Evolutionary conservation across 1,140 invertebrate genomes (phyloP).

Genomic region (Pseudomyrmex cubaensis): DNA sequence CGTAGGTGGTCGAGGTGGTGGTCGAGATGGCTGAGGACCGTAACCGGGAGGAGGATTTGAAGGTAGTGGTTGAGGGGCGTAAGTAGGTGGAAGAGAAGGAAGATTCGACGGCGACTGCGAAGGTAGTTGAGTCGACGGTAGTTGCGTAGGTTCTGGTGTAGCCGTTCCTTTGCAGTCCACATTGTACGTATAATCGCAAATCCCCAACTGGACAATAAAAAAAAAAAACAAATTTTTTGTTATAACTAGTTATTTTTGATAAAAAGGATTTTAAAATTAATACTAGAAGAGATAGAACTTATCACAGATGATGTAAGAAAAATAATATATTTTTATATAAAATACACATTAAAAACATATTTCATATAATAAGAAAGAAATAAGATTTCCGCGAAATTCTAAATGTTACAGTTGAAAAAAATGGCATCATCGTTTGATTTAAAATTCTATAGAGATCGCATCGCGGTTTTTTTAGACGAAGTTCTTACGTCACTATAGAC

Average conservation of each 20-base stretch:
- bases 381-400: too few species aligned
- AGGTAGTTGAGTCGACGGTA: constrained; percentile 17
- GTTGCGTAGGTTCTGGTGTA: constrained; percentile 72
- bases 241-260: not conserved
- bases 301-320: not conserved
- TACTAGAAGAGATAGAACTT: not conserved
- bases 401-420: too few species aligned
- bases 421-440: constrained; percentile 31
- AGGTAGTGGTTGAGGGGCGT: constrained; percentile 13
- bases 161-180: constrained; percentile 86
- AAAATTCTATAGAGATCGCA: constrained; percentile 53
- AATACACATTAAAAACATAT: not conserved
- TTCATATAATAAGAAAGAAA: not conserved
- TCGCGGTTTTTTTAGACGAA: constrained; percentile 42
- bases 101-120: not conserved
- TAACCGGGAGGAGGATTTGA: constrained; percentile 4
- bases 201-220: constrained; percentile 82
- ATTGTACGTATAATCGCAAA: constrained; percentile 87
- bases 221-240: too few species aligned
- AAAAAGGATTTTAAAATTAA: too few species aligned
- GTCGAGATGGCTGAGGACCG: constrained; percentile 15
- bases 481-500: constrained; percentile 88
- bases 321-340: not conserved
- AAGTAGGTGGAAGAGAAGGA: not conserved
- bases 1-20: constrained; percentile 28